phyloP scores from a whole-genome alignment of 2,797 vertebrate species.

The Peromyscus attwateri region DNA sequence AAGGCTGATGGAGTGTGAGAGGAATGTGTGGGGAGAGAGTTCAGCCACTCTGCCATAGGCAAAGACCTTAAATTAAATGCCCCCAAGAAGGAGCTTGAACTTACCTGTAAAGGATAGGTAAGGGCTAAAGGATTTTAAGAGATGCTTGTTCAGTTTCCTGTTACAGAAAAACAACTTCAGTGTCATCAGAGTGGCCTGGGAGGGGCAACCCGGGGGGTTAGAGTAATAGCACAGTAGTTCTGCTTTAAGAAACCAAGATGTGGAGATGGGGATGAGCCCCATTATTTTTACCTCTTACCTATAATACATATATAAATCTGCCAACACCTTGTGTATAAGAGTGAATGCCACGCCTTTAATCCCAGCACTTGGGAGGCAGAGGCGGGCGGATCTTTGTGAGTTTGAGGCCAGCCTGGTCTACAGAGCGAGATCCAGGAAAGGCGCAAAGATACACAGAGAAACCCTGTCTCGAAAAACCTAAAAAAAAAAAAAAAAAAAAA shows the following conservation, averaged over 20 bases:
- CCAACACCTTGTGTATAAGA: slow-evolving; percentile 12
- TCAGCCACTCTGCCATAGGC: accelerated
- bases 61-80: neutral
- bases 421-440: too few relatives aligned
- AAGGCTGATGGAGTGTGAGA: neutral
- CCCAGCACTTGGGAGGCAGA: too few relatives aligned
- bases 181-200: neutral
- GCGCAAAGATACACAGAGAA: too few relatives aligned
- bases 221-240: neutral
- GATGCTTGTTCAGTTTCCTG: neutral
- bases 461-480: too few relatives aligned
- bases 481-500: too few relatives aligned
- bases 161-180: slow-evolving; percentile 17
- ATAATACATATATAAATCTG: slow-evolving; percentile 2
- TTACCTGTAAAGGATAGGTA: neutral
- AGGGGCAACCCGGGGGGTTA: neutral
- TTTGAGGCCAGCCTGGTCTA: too few relatives aligned
- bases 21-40: neutral
- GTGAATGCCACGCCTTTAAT: too few relatives aligned
- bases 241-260: slow-evolving; percentile 19
- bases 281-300: neutral
- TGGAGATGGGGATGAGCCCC: neutral
- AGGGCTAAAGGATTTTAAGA: slow-evolving; percentile 21
- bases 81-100: neutral
- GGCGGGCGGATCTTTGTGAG: too few relatives aligned